Evolutionary conservation across 1,140 invertebrate genomes (phyloP).

Genomic region (Drosophila ambigua): DNA sequence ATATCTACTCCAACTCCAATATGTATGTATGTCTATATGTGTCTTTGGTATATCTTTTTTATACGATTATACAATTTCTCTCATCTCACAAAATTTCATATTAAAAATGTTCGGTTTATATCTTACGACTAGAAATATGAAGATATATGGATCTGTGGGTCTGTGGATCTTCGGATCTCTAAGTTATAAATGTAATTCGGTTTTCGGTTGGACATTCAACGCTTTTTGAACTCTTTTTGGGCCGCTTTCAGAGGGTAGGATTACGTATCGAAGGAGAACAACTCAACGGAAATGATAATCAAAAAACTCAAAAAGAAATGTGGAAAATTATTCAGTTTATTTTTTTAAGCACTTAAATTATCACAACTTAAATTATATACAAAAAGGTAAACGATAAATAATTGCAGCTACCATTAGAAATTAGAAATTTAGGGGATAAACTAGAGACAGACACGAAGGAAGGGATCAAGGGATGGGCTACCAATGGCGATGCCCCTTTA

Average conservation of each 20-base stretch:
- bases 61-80: conserved; percentile 38
- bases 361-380: conserved; percentile 73
- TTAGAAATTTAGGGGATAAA: conserved; percentile 31
- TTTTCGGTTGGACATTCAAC: no score
- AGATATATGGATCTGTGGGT: conserved; percentile 46
- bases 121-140: conserved; percentile 50
- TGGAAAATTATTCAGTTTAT: conserved; percentile 50
- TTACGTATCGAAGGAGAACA: conserved; percentile 34
- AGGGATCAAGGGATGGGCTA: conserved; percentile 10
- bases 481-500: conserved; percentile 61
- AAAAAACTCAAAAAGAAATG: conserved; percentile 20
- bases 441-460: conserved; percentile 37
- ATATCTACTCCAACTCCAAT: conserved; percentile 8
- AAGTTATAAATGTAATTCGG: conserved; percentile 13
- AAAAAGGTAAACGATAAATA: conserved; percentile 50
- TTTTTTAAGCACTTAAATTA: conserved; percentile 73
- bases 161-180: conserved; percentile 25
- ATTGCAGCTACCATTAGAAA: conserved; percentile 50
- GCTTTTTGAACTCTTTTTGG: conserved; percentile 38
- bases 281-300: conserved; percentile 12
- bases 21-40: conserved; percentile 31
- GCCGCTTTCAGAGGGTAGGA: conserved; percentile 16
- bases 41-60: conserved; percentile 44
- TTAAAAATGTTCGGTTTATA: conserved; percentile 57
- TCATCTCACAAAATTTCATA: conserved; percentile 62